A percentile compares a stretch with the other conserved stretches of the same genome.
phyloP scores from a whole-genome alignment of 1,140 invertebrate species.

The Drosophila kikkawai region DNA sequence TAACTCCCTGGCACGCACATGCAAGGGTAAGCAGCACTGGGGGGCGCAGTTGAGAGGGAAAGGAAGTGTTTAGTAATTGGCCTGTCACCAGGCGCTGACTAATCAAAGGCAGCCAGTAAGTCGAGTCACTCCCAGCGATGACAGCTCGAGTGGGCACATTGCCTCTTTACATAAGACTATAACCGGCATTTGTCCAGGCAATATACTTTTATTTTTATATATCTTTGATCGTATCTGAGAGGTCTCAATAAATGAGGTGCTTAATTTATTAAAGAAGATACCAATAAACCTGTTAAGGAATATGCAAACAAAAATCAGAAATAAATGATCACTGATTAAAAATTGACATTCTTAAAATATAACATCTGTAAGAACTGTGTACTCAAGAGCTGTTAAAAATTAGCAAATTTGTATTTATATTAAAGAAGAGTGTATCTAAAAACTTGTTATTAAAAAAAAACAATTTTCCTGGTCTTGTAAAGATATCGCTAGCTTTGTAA shows the following conservation, averaged over 20 bases:
- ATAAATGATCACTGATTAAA: neutral
- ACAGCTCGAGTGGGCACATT: constrained; percentile 31
- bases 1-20: constrained; percentile 28
- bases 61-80: constrained; percentile 22
- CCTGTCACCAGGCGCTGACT: constrained; percentile 42
- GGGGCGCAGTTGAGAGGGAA: neutral
- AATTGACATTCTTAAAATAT: neutral
- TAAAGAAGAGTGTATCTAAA: neutral
- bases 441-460: too few species aligned
- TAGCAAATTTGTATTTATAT: neutral
- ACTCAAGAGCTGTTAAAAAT: neutral
- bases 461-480: too few species aligned
- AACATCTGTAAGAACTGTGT: neutral
- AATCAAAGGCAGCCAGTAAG: constrained; percentile 14
- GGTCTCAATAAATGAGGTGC: too few species aligned
- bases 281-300: too few species aligned
- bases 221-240: neutral
- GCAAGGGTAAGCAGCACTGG: neutral
- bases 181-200: constrained; percentile 7
- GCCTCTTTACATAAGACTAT: constrained; percentile 7
- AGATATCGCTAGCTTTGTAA: neutral
- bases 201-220: constrained; percentile 6
- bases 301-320: neutral
- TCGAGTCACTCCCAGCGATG: constrained; percentile 31
- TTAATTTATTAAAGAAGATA: neutral